A percentile compares a stretch with the other conserved stretches of the same genome.
phyloP scores from a whole-genome alignment of 2,113 vertebrate genomes.

The Garra rufa region DNA sequence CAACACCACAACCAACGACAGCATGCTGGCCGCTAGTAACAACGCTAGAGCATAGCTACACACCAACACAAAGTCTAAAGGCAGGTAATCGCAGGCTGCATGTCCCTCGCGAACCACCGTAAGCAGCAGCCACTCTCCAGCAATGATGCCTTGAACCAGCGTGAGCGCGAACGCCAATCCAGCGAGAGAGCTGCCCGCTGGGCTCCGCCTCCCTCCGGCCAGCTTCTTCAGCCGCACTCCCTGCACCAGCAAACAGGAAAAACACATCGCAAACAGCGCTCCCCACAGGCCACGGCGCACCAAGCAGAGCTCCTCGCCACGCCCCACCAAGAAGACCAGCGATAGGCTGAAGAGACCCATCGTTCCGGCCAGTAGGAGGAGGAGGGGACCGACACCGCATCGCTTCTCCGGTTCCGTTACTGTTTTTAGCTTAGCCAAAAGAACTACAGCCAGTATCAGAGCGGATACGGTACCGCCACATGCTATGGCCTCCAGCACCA shows the following conservation, averaged over 20 bases:
- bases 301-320: conserved; percentile 85
- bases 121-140: conserved; percentile 91
- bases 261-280: conserved; percentile 91
- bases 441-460: conserved; percentile 81
- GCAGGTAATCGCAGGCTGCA: conserved; percentile 88
- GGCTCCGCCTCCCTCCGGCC: conserved; percentile 83
- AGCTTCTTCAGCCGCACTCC: conserved; percentile 86
- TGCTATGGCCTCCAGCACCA: conserved; percentile 91
- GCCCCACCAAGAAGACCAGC: conserved; percentile 91
- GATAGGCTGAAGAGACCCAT: conserved; percentile 91
- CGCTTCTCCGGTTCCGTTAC: conserved; percentile 88
- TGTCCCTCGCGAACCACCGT: conserved; percentile 88
- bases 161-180: conserved; percentile 84
- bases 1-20: conserved; percentile 86
- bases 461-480: conserved; percentile 87
- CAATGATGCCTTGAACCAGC: conserved; percentile 92
- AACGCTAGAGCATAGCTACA: conserved; percentile 89
- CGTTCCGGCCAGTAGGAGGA: conserved; percentile 89
- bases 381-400: conserved; percentile 86
- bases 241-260: conserved; percentile 92
- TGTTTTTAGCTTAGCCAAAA: conserved; percentile 85
- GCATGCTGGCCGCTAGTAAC: conserved; percentile 80
- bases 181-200: conserved; percentile 83
- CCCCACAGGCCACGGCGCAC: conserved; percentile 92
- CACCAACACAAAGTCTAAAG: conserved; percentile 91